Conservation (phyloP, 2,888 invertebrate genomes). For the Drosophila fungiperda region DNA sequence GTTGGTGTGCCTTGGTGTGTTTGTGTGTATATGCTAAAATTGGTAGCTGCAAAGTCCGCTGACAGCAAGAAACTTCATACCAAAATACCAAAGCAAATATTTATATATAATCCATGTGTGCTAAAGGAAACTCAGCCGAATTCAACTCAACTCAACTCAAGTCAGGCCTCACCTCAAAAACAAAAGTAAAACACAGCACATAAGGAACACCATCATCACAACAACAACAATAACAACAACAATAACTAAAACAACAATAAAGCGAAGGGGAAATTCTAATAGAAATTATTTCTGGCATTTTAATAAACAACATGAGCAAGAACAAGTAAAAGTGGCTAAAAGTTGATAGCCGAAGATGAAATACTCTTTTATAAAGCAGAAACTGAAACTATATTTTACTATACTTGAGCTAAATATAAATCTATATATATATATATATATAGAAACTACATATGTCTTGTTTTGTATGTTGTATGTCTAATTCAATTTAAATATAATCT, state of each 20-base stretch:
- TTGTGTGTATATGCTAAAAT: slow-evolving; percentile 40
- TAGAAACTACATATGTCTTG: background rate
- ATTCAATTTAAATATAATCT: background rate
- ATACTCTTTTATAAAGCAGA: background rate
- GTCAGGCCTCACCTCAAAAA: slow-evolving; percentile 50
- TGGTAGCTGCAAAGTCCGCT: slow-evolving; percentile 48
- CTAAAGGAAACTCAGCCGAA: slow-evolving; percentile 21
- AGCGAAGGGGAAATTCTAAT: slow-evolving; percentile 48
- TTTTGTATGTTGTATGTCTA: background rate
- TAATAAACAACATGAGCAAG: slow-evolving; percentile 66
- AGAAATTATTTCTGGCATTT: slow-evolving; percentile 74
- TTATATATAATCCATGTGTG: slow-evolving; percentile 67
- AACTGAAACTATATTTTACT: background rate
- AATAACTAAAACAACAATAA: slow-evolving; percentile 31
- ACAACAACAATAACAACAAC: slow-evolving; percentile 11
- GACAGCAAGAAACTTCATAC: slow-evolving; percentile 67
- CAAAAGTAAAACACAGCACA: slow-evolving; percentile 31
- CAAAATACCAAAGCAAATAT: slow-evolving; percentile 76
- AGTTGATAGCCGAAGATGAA: background rate
- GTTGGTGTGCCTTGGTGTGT: background rate
- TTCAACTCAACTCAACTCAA: slow-evolving; percentile 33
- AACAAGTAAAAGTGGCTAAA: background rate
- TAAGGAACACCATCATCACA: slow-evolving; percentile 10
- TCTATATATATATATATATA: too few relatives aligned
- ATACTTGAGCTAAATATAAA: background rate